Evolutionary conservation across 2,888 invertebrate species (phyloP), one percentile per base, ranked within the genome.

Genomic region (Peribatodes rhomboidaria): DNA sequence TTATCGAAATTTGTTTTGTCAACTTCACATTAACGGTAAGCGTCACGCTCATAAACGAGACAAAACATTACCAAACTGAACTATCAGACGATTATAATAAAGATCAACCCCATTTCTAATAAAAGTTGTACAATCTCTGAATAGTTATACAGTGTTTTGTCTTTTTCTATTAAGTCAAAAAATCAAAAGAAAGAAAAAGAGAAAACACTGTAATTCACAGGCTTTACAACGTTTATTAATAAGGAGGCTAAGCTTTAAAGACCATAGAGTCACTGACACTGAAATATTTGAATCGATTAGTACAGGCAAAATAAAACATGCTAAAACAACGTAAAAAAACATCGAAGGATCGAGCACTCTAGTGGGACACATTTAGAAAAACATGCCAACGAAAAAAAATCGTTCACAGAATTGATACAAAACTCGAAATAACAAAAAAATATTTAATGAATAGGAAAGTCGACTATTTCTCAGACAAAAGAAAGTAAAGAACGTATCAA

Each of bases 291-390:
- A 73, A 86, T 79, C 79, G 73, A 81, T 74, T 68, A 77, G 82
- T 73, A 79, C 80, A 85, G 85, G 87, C 84, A 87, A 87, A 87
- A 87, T 85, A 84, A 86, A 86, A 88, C 82, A 92, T 92, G 92
- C 92, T 77, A 74, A 75, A 79, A 78, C 74, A 72, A 72, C 70
- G 54, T 74, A 80, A 82, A 27, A 27, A 83, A 80, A 91, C 82
- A 83, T 84, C 71, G 71, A 85, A 81, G 82, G 76, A 75, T 80
- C 87, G 88, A 90, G 91, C 92, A 84, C 70, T 80, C 89, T 90
- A 90, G 82, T 85, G 74, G 85, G 86, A 85, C 70, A 88, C 86
- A 85, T 81, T 80, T 75, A 81, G 83, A 83, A 83, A 82, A 75
- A 80, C 92, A 92, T 92, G 91, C 91, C 83, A 80, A 87, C 82